Base-by-base conservation (phyloP, 1,140 invertebrate genomes). In the Spodoptera litura region DNA sequence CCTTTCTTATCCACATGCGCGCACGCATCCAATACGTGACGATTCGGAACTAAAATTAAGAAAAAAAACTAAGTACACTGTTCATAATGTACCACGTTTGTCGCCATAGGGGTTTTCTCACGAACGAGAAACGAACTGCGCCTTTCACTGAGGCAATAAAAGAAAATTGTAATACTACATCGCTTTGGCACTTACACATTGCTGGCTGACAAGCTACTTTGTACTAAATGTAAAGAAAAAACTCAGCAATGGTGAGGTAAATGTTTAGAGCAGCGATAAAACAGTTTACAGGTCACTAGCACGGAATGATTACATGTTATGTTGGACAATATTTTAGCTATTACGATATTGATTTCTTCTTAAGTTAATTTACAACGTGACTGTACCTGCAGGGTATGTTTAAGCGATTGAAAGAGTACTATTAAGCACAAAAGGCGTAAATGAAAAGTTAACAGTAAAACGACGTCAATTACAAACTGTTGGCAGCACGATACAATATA, bases 41-140 rank as follows among this genome's bases (percentile, higher is more conserved):
- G 61, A 68, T 77, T 80, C n/a, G 15, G 76, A 78, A 75, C 27
- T 53, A 61, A 79, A 82, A 78, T 78, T 80, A 74, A 79, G 4
- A 70, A 81, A 78, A 70, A 75, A 81, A 85, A 71, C 79, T 75
- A 81, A 70, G 66, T 81, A 79, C 68, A 82, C 74, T 70, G 76
- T 80, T 79, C 80, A 83, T 83, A 81, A 62, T 74, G 79, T 83
- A 81, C 80, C 66, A 53, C 56, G 78, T 83, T 80, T 90, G 88
- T 89, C 86, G 85, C 89, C 89, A 85, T 82, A 77, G 85, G 88
- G 88, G 78, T 68, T 86, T 90, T 90, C 89, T 86, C 89, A 90
- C 87, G 86, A 81, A 27, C 79, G 51, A 53, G 20, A 78, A 78
- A 72, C 51, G 73, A 31, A 75, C 73, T 35, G 15, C 4, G 35